These are phyloP conservation scores for Ptilorrhoa leucosticta DNA, from an alignment of 2,113 vertebrate species.

Conservation along the genomic window DNA sequence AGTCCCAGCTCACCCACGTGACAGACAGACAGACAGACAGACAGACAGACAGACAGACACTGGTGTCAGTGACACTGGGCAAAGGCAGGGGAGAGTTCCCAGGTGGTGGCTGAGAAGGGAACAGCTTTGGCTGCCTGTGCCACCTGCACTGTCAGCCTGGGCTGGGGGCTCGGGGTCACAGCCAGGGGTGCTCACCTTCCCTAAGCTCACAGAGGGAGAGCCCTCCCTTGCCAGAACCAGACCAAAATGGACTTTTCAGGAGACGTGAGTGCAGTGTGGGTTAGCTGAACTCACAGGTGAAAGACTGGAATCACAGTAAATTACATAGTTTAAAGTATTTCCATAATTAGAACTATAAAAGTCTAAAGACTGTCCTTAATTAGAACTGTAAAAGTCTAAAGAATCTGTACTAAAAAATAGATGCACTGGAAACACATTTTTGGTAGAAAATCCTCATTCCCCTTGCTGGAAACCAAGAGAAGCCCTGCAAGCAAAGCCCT, in stretches of 20 bases:
- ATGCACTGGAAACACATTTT: not conserved
- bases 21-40: not conserved
- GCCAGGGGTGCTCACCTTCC: not conserved
- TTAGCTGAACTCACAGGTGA: not conserved
- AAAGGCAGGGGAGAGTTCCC: not conserved
- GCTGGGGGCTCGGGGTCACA: not conserved
- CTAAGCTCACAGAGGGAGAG: not conserved
- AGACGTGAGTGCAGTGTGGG: not conserved
- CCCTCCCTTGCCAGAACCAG: slow-evolving; percentile 4
- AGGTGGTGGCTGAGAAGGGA: not conserved
- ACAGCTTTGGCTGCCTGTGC: not conserved
- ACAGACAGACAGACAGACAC: not conserved
- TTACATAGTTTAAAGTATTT: not conserved
- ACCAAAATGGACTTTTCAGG: slow-evolving; percentile 19
- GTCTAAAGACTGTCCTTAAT: not conserved
- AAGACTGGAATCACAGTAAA: not conserved
- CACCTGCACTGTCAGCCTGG: not conserved
- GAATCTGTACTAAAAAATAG: not conserved
- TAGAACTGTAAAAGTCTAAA: not conserved
- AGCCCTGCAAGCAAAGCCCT: not conserved
- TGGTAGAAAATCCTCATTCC: not conserved
- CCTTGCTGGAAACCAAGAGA: not conserved
- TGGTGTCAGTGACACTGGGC: slow-evolving; percentile 2
- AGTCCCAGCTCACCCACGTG: not conserved
- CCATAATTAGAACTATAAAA: not conserved